phyloP scores from a whole-genome alignment of 2,113 vertebrate genomes.

The Leptobrachium ailaonicum region DNA sequence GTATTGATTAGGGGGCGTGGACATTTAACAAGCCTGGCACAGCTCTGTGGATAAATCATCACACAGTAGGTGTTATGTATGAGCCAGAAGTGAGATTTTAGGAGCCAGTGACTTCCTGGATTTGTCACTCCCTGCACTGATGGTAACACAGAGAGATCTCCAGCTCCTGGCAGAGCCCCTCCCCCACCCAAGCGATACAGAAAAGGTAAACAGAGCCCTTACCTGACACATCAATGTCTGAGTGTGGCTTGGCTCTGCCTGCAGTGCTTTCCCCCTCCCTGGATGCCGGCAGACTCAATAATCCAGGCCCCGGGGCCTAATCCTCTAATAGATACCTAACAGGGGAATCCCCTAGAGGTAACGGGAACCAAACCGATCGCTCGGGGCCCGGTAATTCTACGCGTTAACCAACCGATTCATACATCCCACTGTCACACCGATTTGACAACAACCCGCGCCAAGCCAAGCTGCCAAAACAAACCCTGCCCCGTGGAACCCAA shows the following conservation, averaged over 20 bases:
- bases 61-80: too few species aligned
- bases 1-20: too few species aligned
- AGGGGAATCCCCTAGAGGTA: background rate
- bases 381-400: background rate
- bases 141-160: too few species aligned
- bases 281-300: background rate
- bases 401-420: background rate
- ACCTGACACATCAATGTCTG: constrained; percentile 24
- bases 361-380: background rate
- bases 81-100: too few species aligned
- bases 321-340: background rate
- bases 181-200: too few species aligned
- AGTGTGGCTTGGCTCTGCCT: constrained; percentile 5
- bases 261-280: background rate
- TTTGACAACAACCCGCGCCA: constrained; percentile 47
- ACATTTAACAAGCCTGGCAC: too few species aligned
- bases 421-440: constrained; percentile 14
- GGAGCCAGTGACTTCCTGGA: too few species aligned
- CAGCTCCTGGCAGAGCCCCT: too few species aligned
- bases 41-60: too few species aligned
- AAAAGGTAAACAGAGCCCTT: background rate
- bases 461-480: constrained; percentile 42
- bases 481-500: constrained; percentile 37
- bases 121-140: too few species aligned
- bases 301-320: background rate